Evolutionary conservation across 35 echinoderm and acorn worm species (phyloP).

Genomic region (Stichopus chloronotus): DNA sequence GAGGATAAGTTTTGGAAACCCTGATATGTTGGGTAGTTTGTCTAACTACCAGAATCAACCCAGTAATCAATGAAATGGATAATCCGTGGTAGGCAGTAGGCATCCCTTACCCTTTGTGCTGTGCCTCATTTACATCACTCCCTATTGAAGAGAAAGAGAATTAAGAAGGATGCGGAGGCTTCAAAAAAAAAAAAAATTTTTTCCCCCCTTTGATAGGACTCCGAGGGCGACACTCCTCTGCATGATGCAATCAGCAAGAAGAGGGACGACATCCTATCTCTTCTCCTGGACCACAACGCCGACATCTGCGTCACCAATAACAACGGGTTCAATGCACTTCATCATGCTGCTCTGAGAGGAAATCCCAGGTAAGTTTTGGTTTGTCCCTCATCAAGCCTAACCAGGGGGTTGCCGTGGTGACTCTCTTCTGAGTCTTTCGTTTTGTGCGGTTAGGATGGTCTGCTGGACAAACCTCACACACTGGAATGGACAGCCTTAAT

Average conservation of each 20-base stretch:
- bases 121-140: too few species aligned
- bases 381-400: not conserved
- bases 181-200: too few species aligned
- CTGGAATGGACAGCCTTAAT: too few species aligned
- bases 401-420: not conserved
- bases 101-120: too few species aligned
- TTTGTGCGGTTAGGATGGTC: not conserved
- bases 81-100: too few species aligned
- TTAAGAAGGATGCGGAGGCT: too few species aligned
- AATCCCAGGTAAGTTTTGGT: conserved; percentile 91
- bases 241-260: conserved; percentile 99
- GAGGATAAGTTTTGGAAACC: too few species aligned
- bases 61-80: too few species aligned
- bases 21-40: too few species aligned
- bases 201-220: conserved; percentile 65
- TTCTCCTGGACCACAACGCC: conserved; percentile 93
- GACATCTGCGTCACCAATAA: conserved; percentile 99
- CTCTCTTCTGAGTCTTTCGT: not conserved
- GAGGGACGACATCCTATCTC: conserved; percentile 92
- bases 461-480: too few species aligned
- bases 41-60: too few species aligned
- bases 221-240: conserved; percentile 94
- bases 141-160: too few species aligned
- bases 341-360: conserved; percentile 95
- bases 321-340: conserved; percentile 98